Evolutionary conservation across 1,140 invertebrate species (phyloP).

Genomic region (Megathymus violae): DNA sequence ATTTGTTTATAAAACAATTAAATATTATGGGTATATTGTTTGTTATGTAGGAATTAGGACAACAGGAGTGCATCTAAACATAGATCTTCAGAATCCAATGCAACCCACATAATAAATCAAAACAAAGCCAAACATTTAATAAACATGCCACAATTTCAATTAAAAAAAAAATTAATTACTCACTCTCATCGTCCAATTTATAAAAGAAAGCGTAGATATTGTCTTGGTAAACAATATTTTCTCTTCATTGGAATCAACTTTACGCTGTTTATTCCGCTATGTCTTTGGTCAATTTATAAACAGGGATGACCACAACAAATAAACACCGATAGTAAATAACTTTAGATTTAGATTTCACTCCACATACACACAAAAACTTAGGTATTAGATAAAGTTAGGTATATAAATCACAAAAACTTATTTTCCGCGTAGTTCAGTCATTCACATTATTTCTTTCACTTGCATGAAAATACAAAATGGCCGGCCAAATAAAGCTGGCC

Average conservation of each 20-base stretch:
- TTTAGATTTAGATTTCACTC: constrained; percentile 12
- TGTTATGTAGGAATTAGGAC: too few relatives aligned
- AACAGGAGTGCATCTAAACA: too few relatives aligned
- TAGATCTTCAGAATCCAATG: neutral
- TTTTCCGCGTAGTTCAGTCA: constrained; percentile 63
- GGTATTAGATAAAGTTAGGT: constrained; percentile 20
- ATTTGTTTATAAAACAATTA: too few relatives aligned
- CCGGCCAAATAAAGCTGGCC: constrained; percentile 62
- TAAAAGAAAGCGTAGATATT: constrained; percentile 8
- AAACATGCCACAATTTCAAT: constrained; percentile 42
- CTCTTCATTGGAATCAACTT: constrained; percentile 15
- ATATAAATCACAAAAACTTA: constrained; percentile 23
- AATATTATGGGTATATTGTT: too few relatives aligned
- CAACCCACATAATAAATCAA: constrained; percentile 11
- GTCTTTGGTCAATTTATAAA: too few relatives aligned
- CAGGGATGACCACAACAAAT: neutral
- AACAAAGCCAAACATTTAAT: constrained; percentile 33
- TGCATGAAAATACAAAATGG: constrained; percentile 73
- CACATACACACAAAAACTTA: constrained; percentile 31
- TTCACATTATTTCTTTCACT: constrained; percentile 38
- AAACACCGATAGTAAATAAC: neutral
- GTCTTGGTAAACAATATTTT: neutral
- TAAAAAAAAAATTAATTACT: constrained; percentile 42
- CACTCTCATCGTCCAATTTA: constrained; percentile 51
- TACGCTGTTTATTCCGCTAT: constrained; percentile 7